Evolutionary conservation across 2,888 invertebrate species (phyloP).

Genomic region (Thecocarcelia acutangulata): DNA sequence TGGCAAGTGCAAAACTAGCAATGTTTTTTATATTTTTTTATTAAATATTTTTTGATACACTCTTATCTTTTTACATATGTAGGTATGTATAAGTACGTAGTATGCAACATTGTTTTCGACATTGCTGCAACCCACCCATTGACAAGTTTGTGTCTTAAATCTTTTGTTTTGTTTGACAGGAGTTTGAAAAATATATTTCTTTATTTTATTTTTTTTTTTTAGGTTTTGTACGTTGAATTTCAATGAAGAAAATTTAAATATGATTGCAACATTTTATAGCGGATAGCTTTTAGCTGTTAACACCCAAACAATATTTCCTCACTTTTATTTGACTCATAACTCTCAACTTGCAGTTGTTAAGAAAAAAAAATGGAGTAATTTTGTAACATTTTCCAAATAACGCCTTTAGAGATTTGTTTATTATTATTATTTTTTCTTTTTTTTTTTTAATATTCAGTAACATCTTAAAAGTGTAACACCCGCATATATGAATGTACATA

Average conservation of each 20-base stretch:
- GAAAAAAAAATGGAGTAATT: conserved; percentile 2
- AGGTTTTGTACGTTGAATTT: neutral
- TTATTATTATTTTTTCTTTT: neutral
- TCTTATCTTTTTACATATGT: too few species aligned
- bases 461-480: conserved; percentile 55
- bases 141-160: conserved; percentile 29
- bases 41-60: too few species aligned
- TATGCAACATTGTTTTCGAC: neutral
- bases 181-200: conserved; percentile 26
- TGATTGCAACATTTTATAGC: conserved; percentile 29
- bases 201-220: conserved; percentile 23
- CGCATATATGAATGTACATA: conserved; percentile 47
- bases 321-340: conserved; percentile 13
- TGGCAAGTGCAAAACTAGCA: too few species aligned
- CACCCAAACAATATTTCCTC: conserved; percentile 20
- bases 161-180: conserved; percentile 32
- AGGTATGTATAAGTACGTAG: conserved; percentile 3
- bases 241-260: conserved; percentile 30
- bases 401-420: conserved; percentile 21
- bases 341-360: neutral
- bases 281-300: conserved; percentile 18
- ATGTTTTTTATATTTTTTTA: too few species aligned
- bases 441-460: conserved; percentile 85
- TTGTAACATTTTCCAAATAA: conserved; percentile 10
- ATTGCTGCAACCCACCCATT: neutral